Evolutionary conservation across 1,140 invertebrate species (phyloP).

Genomic region (Dryas iulia): DNA sequence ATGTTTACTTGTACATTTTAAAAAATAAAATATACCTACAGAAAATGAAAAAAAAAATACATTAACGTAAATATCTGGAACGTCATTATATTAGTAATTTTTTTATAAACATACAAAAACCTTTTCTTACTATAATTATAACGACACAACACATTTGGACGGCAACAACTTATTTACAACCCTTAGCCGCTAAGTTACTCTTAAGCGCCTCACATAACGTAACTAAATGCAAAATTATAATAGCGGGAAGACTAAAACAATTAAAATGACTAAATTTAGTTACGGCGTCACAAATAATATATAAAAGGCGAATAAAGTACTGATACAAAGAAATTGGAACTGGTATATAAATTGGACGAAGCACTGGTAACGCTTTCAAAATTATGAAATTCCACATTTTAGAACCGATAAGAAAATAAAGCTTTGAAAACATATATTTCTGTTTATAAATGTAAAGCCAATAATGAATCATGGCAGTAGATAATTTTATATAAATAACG

Average conservation of each 20-base stretch:
- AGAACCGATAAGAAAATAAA: background rate
- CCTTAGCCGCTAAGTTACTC: slow-evolving; percentile 43
- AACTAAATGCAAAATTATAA: slow-evolving; percentile 70
- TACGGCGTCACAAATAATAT: slow-evolving; percentile 15
- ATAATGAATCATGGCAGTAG: background rate
- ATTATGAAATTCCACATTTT: background rate
- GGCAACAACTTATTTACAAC: slow-evolving; percentile 64
- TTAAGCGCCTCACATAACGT: slow-evolving; percentile 54
- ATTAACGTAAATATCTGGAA: background rate
- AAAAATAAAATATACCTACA: background rate
- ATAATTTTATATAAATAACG: slow-evolving; percentile 19
- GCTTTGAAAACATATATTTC: background rate
- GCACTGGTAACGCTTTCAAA: background rate
- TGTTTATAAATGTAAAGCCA: background rate
- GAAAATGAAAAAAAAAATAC: background rate
- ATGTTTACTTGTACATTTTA: slow-evolving; percentile 18
- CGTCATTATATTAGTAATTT: background rate
- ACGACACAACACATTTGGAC: slow-evolving; percentile 37
- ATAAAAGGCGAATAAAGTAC: background rate
- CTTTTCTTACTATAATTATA: slow-evolving; percentile 10
- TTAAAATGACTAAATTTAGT: slow-evolving; percentile 37
- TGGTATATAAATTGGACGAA: slow-evolving; percentile 3
- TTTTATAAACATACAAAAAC: slow-evolving; percentile 24
- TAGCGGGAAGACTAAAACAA: slow-evolving; percentile 56
- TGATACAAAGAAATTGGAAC: slow-evolving; percentile 5